Percentiles rank a stretch among this genome's conserved stretches.
These are phyloP conservation scores for Centropyge bicolor DNA, from an alignment of 2,797 vertebrate genomes.

Conservation along the genomic window DNA sequence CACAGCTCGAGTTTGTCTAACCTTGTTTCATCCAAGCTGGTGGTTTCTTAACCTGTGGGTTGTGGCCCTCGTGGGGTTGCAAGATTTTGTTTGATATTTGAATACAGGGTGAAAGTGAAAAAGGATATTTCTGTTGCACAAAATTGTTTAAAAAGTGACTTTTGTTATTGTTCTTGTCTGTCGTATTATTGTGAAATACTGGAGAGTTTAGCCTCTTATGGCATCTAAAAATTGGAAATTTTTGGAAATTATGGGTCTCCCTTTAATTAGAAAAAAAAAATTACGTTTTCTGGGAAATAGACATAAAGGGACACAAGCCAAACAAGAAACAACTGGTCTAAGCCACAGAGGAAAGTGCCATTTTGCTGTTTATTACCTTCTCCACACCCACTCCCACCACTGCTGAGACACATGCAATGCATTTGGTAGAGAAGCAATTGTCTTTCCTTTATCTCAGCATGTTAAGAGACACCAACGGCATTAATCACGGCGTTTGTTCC, in stretches of 20 bases:
- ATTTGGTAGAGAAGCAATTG: conserved; percentile 13
- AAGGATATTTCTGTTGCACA: neutral
- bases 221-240: neutral
- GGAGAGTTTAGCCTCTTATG: neutral
- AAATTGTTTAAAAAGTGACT: neutral
- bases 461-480: conserved; percentile 34
- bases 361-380: conserved; percentile 4
- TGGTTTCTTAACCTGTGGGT: neutral
- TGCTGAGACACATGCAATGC: neutral
- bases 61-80: neutral
- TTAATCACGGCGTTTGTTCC: conserved; percentile 61
- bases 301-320: neutral
- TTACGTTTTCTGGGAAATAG: neutral
- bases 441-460: conserved; percentile 36
- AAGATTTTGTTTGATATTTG: neutral
- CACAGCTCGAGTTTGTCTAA: conserved; percentile 6
- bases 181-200: neutral
- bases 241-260: neutral
- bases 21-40: neutral
- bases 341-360: neutral
- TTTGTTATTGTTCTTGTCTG: neutral
- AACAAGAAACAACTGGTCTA: neutral
- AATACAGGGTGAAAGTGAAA: neutral
- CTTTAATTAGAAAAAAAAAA: neutral
- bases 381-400: neutral